A percentile compares a stretch with the other conserved stretches of the same genome.
phyloP scores from a whole-genome alignment of 1,140 invertebrate species.

The Drosophila saltans region DNA sequence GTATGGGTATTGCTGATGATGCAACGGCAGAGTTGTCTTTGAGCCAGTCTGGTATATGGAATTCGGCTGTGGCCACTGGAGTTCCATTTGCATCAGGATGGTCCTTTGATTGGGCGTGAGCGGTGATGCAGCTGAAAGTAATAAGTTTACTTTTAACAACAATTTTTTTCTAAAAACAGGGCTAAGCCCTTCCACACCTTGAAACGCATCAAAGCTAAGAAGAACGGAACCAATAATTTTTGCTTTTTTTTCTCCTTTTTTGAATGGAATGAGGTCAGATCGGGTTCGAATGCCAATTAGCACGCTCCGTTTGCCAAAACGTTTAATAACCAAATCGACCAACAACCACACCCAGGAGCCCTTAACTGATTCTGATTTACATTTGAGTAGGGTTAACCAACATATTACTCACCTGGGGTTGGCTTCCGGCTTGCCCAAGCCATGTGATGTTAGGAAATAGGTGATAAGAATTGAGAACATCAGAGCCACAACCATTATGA shows the following conservation, averaged over 20 bases:
- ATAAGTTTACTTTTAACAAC: not conserved
- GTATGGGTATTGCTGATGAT: slow-evolving; percentile 15
- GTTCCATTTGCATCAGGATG: slow-evolving; percentile 43
- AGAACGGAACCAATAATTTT: slow-evolving; percentile 30
- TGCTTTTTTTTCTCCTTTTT: slow-evolving; percentile 62
- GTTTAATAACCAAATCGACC: slow-evolving; percentile 52
- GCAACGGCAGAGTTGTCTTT: slow-evolving; percentile 41
- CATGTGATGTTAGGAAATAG: slow-evolving; percentile 71
- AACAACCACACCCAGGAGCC: slow-evolving; percentile 37
- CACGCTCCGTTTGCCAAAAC: slow-evolving; percentile 49
- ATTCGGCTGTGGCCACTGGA: slow-evolving; percentile 35
- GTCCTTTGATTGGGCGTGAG: slow-evolving; percentile 42
- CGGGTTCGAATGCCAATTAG: slow-evolving; percentile 64
- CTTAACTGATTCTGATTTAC: slow-evolving; percentile 32
- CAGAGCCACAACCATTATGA: slow-evolving; percentile 65
- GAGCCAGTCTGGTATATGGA: slow-evolving; percentile 58
- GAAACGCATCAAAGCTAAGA: slow-evolving; percentile 41
- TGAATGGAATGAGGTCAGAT: slow-evolving; percentile 63
- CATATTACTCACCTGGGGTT: slow-evolving; percentile 54
- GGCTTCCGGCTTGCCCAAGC: slow-evolving; percentile 33
- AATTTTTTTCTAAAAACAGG: slow-evolving; percentile 15
- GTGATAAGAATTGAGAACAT: slow-evolving; percentile 71
- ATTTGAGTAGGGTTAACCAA: slow-evolving; percentile 15
- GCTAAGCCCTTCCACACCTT: slow-evolving; percentile 59
- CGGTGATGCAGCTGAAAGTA: slow-evolving; percentile 40